These are phyloP conservation scores for Borostomias antarcticus DNA, from an alignment of 2,797 vertebrate species.

Conservation along the genomic window DNA sequence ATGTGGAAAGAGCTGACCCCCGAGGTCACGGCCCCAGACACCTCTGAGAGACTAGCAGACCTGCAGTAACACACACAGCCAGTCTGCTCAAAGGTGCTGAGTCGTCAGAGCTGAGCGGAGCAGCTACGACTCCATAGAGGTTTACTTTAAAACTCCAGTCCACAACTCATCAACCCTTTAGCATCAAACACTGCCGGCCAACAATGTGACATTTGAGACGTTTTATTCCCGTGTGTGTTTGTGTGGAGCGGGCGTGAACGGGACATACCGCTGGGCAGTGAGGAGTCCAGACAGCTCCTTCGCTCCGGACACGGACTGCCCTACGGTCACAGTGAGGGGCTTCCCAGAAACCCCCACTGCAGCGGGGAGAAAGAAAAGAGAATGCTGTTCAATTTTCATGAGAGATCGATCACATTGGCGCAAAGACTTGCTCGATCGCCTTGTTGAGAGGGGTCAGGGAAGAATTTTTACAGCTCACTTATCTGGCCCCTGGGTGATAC, in stretches of 20 bases:
- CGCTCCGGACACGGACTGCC: constrained; percentile 77
- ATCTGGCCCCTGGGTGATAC: too few species aligned
- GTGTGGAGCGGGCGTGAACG: neutral
- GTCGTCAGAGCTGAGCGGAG: neutral
- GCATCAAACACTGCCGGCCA: constrained; percentile 39
- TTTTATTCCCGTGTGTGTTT: constrained; percentile 11
- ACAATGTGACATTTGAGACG: constrained; percentile 26
- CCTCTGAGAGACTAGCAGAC: constrained; percentile 77
- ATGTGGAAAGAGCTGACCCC: constrained; percentile 84
- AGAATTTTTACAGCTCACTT: too few species aligned
- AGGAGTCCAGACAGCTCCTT: constrained; percentile 92
- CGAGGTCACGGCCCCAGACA: constrained; percentile 78
- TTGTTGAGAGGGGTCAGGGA: too few species aligned
- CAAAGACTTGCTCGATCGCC: too few species aligned
- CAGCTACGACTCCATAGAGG: constrained; percentile 47
- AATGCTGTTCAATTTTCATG: neutral
- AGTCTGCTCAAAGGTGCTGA: constrained; percentile 64
- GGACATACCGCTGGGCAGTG: constrained; percentile 82
- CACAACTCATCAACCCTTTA: constrained; percentile 55
- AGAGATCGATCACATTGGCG: neutral
- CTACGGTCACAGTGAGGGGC: constrained; percentile 78
- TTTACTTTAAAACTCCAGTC: constrained; percentile 29
- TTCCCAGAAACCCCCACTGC: constrained; percentile 77
- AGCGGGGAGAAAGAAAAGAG: constrained; percentile 23
- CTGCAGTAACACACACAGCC: constrained; percentile 77